These are phyloP conservation scores for Cheilosia vernalis DNA, from an alignment of 2,888 invertebrate species.

Conservation along the genomic window DNA sequence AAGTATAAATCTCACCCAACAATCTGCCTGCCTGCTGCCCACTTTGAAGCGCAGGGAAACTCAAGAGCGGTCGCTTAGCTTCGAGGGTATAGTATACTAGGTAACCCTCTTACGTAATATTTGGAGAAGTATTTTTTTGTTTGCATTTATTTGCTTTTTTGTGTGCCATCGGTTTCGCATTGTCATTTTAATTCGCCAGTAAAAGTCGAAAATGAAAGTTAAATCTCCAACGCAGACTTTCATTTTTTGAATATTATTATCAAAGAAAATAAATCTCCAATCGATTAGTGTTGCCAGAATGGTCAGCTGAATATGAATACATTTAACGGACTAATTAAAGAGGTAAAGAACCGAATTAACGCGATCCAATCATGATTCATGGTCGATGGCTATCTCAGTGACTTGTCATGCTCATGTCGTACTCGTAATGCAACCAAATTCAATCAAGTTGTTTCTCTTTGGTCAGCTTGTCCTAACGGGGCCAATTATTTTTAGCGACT, in stretches of 20 bases:
- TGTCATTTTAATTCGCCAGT: constrained; percentile 55
- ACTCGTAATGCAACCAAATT: constrained; percentile 31
- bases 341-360: constrained; percentile 24
- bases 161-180: constrained; percentile 11
- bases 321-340: neutral
- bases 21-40: constrained; percentile 6
- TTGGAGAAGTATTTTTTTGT: neutral
- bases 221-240: constrained; percentile 47
- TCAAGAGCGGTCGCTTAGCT: constrained; percentile 17
- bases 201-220: constrained; percentile 64
- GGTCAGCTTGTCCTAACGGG: constrained; percentile 9
- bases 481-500: constrained; percentile 25
- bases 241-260: constrained; percentile 41
- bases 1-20: constrained; percentile 28
- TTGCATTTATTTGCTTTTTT: neutral
- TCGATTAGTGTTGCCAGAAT: constrained; percentile 21
- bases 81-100: constrained; percentile 1
- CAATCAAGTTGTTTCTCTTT: constrained; percentile 4
- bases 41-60: neutral
- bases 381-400: constrained; percentile 9
- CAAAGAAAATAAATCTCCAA: constrained; percentile 15
- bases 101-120: constrained; percentile 13
- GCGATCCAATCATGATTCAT: constrained; percentile 31
- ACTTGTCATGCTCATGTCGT: constrained; percentile 27
- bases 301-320: neutral